Conservation (phyloP, 30 jellyfish, hydroid and myxozoan genomes). For the Mastigias papua region DNA sequence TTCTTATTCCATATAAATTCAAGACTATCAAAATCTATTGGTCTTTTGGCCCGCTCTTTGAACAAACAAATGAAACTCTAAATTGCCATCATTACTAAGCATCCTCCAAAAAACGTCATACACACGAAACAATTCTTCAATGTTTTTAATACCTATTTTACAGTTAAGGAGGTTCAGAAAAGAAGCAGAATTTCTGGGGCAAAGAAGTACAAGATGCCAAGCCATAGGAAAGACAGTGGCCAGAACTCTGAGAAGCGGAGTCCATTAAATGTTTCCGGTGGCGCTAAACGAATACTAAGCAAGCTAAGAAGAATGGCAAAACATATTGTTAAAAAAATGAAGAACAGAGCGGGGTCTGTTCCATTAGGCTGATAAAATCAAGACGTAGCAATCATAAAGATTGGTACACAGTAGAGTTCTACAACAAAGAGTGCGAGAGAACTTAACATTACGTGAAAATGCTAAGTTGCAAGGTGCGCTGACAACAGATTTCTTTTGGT, state of each 20-base stretch:
- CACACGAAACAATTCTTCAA: too few species aligned
- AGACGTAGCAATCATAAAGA: background rate
- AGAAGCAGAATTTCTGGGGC: constrained; percentile 24
- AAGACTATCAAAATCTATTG: too few species aligned
- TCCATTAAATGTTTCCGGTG: constrained; percentile 23
- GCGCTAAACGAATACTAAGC: constrained; percentile 77
- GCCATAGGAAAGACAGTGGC: background rate
- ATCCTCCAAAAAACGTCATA: too few species aligned
- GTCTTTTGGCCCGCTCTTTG: too few species aligned
- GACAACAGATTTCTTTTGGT: too few species aligned
- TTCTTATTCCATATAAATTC: too few species aligned
- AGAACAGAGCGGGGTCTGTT: constrained; percentile 58
- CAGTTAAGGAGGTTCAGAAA: constrained; percentile 38
- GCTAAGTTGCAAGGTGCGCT: too few species aligned
- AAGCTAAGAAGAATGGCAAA: constrained; percentile 87
- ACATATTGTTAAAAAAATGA: constrained; percentile 86
- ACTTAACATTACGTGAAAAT: too few species aligned
- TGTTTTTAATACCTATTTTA: background rate
- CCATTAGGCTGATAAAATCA: constrained; percentile 47
- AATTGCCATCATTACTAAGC: too few species aligned
- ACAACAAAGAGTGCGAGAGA: too few species aligned
- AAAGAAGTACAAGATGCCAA: background rate
- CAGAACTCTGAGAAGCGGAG: constrained; percentile 24
- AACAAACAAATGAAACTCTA: too few species aligned
- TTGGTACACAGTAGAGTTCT: background rate